Base-by-base conservation (phyloP, 2,113 vertebrate species). In the Holacanthus passer region DNA sequence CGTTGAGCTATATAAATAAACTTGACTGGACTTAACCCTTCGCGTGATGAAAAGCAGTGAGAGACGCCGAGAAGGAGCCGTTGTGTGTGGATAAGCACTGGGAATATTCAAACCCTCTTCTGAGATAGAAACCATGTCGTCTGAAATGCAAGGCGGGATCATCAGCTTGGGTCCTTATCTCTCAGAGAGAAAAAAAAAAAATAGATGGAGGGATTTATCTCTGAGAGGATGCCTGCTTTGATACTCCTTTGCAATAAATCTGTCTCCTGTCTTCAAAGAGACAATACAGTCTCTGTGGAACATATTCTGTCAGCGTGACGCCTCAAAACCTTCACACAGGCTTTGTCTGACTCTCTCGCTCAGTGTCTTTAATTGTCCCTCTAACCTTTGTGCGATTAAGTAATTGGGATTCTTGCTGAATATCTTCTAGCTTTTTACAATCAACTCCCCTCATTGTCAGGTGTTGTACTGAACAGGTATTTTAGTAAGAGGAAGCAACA, bases 161-260 rank as follows among this genome's bases (percentile, higher is more conserved):
- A 77, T 81, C 79, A 71, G 69, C 27, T 59, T 32, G 37, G 53
- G 17, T 73, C 50, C 73, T 88, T 87, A 93, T 91, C 88, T 85
- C 67, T 39, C 64, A 16, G 14, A 59, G 31, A 32, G 24, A 37
- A 22, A 48, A 47, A 37, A 22, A 48, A 47, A 85, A 81, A 60
- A 41, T 43, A 78, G 77, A 79, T 73, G 48, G 79, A 77, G 82
- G 83, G 90, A 79, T 91, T 91, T 93, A 90, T 91, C 82, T 86
- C 56, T 71, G 73, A 84, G 77, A 84, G 81, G 77, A 80, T 82
- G 35, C 52, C 45, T 77, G 81, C 89, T 92, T 92, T 90, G 88
- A 91, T 90, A 79, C 63, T 67, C 73, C 84, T 89, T 79, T 76
- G 62, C 81, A 77, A 87, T 85, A 93, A 89, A 91, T 92, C 87